Evolutionary conservation across 2,888 invertebrate species (phyloP), one percentile per base, ranked within the genome.

Genomic region (Hyppa rectilinea): DNA sequence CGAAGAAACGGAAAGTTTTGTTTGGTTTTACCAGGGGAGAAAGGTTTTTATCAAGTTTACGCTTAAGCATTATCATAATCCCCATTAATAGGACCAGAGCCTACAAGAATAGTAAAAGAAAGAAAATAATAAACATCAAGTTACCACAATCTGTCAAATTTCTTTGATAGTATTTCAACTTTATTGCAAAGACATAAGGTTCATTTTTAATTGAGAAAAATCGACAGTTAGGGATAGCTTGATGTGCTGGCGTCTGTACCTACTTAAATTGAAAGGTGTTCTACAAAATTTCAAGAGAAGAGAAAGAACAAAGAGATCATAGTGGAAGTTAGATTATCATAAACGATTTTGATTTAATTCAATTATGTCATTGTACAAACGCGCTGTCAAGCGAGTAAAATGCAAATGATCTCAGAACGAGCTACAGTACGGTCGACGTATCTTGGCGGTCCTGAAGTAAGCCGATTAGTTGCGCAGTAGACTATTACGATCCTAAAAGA

Each of bases 341-440:
- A 71, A 66, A 65, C 47, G 52, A 71, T 52, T 69, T 53, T 23
- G 12, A 47, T 34, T 40, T 26, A 53, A 62, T 62, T 6, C 20
- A 36, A 49, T 62, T 52, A 52, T 29, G 47, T 12, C 1, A 26
- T 56, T 71, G 4, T 45, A 7, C 12, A 71, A n/a, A n/a, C n/a
- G 2, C 1, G 23, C 2, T 45, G 1, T 10, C 12, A 7, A 26
- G n/a, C 14, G 3, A 17, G 10, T 50, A 17, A 14, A 2, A 23
- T 20, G 14, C 7, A 9, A 43, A 52, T 40, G 9, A 20, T 31
- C 9, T n/a, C 12, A 36, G 9, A 12, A 6, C 2, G 7, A 17
- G 17, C n/a, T n/a, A n/a, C n/a, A n/a, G n/a, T n/a, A n/a, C n/a
- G n/a, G n/a, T n/a, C n/a, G n/a, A n/a, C n/a, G n/a, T n/a, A n/a